A percentile compares a stretch with the other conserved stretches of the same genome.
These are phyloP conservation scores for Apodemus sylvaticus DNA, from an alignment of 2,113 vertebrate species.

Conservation along the genomic window DNA sequence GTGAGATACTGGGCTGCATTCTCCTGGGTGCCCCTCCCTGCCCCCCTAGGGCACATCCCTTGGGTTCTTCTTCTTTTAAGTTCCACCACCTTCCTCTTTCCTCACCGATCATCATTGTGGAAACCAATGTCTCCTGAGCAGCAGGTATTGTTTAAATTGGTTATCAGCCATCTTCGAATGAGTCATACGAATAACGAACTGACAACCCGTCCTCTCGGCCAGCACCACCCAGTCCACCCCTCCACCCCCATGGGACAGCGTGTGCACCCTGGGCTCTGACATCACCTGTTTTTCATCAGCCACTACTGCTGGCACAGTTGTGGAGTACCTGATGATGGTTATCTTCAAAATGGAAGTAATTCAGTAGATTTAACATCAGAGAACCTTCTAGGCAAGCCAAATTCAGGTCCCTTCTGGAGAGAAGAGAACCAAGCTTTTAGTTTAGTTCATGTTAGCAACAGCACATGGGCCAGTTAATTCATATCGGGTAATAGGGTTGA, in stretches of 20 bases:
- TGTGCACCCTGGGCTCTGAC: neutral
- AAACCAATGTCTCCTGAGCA: conserved; percentile 57
- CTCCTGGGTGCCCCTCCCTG: conserved; percentile 28
- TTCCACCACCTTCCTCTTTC: conserved; percentile 68
- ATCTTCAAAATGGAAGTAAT: conserved; percentile 32
- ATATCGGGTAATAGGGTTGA: neutral
- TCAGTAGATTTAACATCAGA: neutral
- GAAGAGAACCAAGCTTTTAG: neutral
- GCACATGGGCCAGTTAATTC: neutral
- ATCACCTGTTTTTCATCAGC: conserved; percentile 62
- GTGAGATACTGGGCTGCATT: neutral
- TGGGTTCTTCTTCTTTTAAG: conserved; percentile 41
- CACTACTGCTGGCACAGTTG: neutral
- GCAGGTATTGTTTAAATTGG: conserved; percentile 68
- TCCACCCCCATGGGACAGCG: neutral
- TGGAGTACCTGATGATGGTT: neutral
- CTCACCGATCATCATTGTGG: conserved; percentile 1
- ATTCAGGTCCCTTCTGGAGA: neutral
- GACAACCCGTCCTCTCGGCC: conserved; percentile 10
- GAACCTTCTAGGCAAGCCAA: neutral
- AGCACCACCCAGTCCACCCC: conserved; percentile 32
- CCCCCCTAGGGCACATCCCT: conserved; percentile 54
- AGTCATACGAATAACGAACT: conserved; percentile 50
- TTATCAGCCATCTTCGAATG: conserved; percentile 71
- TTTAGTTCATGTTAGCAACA: neutral